phyloP scores from a whole-genome alignment of 2,113 vertebrate species.

The Macaca mulatta region DNA sequence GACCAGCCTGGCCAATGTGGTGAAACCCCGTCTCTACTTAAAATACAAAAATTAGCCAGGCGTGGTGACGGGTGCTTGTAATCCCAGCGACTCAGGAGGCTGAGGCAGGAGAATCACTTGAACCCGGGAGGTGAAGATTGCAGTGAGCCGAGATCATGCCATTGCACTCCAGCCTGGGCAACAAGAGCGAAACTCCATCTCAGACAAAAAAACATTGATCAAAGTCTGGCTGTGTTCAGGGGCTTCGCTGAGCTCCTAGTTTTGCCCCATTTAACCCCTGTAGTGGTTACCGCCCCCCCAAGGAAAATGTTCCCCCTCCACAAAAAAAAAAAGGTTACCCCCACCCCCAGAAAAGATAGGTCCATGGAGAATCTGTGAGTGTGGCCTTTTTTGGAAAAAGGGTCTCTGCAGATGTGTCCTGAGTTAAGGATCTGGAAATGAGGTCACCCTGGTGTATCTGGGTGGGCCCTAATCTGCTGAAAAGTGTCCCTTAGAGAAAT shows the following conservation, averaged over 20 bases:
- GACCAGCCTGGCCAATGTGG: too few relatives aligned
- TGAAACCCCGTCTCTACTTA: too few relatives aligned
- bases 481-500: not conserved
- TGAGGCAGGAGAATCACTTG: not conserved
- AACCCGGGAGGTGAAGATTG: not conserved
- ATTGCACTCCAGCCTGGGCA: not conserved
- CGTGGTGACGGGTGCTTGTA: too few relatives aligned
- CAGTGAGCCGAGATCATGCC: not conserved
- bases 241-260: not conserved
- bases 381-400: not conserved
- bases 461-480: not conserved
- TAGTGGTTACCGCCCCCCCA: rapidly evolving
- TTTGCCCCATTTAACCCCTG: not conserved
- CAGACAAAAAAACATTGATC: not conserved
- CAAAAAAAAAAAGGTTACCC: too few relatives aligned
- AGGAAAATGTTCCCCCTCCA: too few relatives aligned
- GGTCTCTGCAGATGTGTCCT: not conserved
- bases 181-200: not conserved
- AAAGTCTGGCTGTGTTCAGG: not conserved
- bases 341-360: not conserved
- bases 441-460: not conserved
- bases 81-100: not conserved
- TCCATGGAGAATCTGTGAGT: not conserved
- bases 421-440: not conserved
- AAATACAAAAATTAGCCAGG: too few relatives aligned